These are phyloP conservation scores for Acestrorhynchus altus DNA, from an alignment of 2,797 vertebrate species.

Conservation along the genomic window DNA sequence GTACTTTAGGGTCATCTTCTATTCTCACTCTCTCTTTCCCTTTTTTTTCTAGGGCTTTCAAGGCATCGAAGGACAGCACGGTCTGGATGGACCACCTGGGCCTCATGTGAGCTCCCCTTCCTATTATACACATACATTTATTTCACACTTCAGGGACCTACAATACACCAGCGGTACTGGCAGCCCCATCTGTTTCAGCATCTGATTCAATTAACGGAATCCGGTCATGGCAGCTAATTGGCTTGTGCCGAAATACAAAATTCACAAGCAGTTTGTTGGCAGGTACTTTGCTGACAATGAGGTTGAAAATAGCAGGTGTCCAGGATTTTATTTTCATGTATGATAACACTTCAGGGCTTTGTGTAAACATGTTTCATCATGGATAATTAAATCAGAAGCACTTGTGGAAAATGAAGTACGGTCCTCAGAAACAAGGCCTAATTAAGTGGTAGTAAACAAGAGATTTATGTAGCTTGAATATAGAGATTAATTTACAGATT, in stretches of 20 bases:
- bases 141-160: neutral
- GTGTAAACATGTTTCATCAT: neutral
- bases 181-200: too few relatives aligned
- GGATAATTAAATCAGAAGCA: neutral
- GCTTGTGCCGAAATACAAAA: neutral
- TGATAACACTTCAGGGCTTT: neutral
- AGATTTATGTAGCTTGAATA: neutral
- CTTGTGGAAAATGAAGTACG: neutral
- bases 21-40: constrained; percentile 29
- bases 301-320: neutral
- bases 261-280: neutral
- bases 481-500: neutral
- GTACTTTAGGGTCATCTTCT: constrained; percentile 7
- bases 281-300: neutral
- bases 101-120: constrained; percentile 72
- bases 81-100: constrained; percentile 77
- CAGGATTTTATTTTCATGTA: neutral
- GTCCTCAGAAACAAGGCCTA: neutral
- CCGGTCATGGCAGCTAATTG: neutral
- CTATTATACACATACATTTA: neutral
- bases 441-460: neutral
- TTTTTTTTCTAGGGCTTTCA: constrained; percentile 76
- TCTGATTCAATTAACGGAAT: neutral
- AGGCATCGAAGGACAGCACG: constrained; percentile 76
- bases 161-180: neutral